Evolutionary conservation across 2,797 vertebrate genomes (phyloP).

Genomic region (Tiaroga cobitis): DNA sequence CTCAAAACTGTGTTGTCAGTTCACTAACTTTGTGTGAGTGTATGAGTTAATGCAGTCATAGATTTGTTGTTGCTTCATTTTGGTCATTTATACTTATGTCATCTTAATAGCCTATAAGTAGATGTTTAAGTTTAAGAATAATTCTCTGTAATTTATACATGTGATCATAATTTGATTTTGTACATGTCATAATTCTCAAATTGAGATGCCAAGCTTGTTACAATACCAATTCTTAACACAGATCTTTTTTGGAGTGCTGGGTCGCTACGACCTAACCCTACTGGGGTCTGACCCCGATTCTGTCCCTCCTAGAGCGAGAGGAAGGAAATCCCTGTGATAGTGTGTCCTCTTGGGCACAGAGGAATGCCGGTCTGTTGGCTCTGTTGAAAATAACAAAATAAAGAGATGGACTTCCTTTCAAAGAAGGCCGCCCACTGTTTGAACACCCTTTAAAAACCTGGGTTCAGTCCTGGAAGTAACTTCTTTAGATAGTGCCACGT

Average conservation of each 20-base stretch:
- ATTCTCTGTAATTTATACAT: background rate
- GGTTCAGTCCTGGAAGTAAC: constrained; percentile 1
- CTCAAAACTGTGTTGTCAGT: constrained; percentile 3
- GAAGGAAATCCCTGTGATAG: constrained; percentile 66
- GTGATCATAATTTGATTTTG: background rate
- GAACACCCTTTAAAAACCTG: background rate
- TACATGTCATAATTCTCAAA: background rate
- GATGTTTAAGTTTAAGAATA: background rate
- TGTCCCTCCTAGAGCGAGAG: constrained; percentile 51
- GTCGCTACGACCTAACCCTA: constrained; percentile 44
- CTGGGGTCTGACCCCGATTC: constrained; percentile 39
- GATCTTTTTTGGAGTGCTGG: constrained; percentile 27
- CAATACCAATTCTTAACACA: background rate
- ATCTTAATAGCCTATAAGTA: background rate
- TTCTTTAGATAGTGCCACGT: constrained; percentile 2
- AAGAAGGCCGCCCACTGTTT: constrained; percentile 21
- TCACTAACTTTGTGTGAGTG: background rate
- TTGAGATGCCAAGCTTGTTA: background rate
- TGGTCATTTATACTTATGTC: background rate
- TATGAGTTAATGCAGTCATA: background rate
- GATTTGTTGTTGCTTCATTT: background rate
- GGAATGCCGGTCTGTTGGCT: constrained; percentile 62
- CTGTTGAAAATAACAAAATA: constrained; percentile 56
- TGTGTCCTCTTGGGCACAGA: constrained; percentile 62
- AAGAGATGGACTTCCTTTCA: constrained; percentile 47